phyloP scores from a whole-genome alignment of 2,797 vertebrate species.

The Rhynchonycteris naso region DNA sequence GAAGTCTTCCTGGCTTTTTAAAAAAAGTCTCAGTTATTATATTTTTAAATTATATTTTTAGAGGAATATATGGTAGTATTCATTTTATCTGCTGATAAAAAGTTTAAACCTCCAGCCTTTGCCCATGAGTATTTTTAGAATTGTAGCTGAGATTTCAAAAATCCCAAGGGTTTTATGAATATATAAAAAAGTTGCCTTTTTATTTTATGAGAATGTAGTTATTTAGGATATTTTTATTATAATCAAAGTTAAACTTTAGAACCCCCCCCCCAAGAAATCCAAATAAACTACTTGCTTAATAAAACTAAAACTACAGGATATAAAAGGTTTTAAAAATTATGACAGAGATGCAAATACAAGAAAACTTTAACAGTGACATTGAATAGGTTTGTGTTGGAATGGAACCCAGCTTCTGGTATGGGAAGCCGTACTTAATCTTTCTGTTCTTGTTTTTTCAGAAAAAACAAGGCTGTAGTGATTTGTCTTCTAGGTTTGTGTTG shows the following conservation, averaged over 20 bases:
- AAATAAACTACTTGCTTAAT: not conserved
- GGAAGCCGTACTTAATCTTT: not conserved
- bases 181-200: not conserved
- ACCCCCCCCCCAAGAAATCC: not conserved
- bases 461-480: not conserved
- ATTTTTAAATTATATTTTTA: conserved; percentile 3
- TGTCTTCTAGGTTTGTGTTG: not conserved
- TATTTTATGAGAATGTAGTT: not conserved
- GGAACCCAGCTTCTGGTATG: not conserved
- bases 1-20: not conserved
- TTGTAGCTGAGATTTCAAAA: conserved; percentile 10
- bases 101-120: not conserved
- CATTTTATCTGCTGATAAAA: conserved; percentile 20
- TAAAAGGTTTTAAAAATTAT: not conserved
- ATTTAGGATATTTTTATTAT: conserved; percentile 25
- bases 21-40: not conserved
- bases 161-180: not conserved
- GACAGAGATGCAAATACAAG: not conserved
- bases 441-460: not conserved
- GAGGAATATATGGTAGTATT: not conserved
- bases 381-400: not conserved
- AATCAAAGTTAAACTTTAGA: conserved; percentile 38
- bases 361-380: not conserved
- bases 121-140: conserved; percentile 12
- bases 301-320: not conserved